Evolutionary conservation across 2,888 invertebrate genomes (phyloP).

Genomic region (Ophion obscuratus): DNA sequence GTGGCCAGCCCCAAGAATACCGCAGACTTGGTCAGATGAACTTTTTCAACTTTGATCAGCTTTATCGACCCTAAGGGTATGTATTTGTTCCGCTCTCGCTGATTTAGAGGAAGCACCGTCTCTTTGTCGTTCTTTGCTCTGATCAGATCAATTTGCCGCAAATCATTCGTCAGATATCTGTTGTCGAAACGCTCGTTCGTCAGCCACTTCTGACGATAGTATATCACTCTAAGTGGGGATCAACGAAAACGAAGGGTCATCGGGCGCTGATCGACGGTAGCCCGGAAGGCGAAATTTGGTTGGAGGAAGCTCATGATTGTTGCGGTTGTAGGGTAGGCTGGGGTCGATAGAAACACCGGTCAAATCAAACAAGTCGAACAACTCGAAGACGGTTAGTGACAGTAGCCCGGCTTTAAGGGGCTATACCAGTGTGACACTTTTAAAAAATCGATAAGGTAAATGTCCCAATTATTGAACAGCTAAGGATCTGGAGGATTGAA

Average conservation of each 20-base stretch:
- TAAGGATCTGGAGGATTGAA: no score
- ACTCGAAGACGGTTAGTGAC: no score
- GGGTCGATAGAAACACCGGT: no score
- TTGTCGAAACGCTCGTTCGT: slow-evolving; percentile 90
- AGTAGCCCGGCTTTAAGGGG: no score
- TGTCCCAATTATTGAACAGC: no score
- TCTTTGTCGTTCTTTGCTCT: slow-evolving; percentile 87
- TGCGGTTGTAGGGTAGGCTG: no score
- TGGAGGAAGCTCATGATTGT: no score
- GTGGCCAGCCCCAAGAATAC: slow-evolving; percentile 88
- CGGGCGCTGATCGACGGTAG: no score
- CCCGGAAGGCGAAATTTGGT: no score
- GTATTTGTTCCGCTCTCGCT: slow-evolving; percentile 87
- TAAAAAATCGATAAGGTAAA: neutral
- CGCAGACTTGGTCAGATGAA: slow-evolving; percentile 85
- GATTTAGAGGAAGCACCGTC: slow-evolving; percentile 89
- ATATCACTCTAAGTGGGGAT: slow-evolving; percentile 86
- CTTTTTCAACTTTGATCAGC: slow-evolving; percentile 87
- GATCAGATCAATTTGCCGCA: slow-evolving; percentile 87
- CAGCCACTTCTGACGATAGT: slow-evolving; percentile 90
- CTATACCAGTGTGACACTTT: no score
- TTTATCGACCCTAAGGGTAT: slow-evolving; percentile 86
- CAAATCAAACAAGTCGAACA: no score
- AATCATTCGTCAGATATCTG: slow-evolving; percentile 88
- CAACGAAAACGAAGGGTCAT: neutral